Base-by-base conservation (phyloP, 2,113 vertebrate genomes). In the Lophotis ruficrista region DNA sequence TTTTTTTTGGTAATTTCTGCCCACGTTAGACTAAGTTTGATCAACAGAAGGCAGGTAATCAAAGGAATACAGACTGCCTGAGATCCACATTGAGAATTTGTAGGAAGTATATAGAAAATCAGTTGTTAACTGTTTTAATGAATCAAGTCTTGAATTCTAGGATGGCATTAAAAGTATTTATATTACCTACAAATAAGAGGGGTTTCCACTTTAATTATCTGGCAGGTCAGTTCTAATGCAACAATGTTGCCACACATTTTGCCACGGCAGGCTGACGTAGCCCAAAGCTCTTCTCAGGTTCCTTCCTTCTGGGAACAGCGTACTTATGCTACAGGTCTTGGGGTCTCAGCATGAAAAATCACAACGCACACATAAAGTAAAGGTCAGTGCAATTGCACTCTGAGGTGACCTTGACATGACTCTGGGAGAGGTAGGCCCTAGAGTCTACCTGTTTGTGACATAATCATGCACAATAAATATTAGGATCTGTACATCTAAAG, bases 321-420 rank as follows among this genome's bases (percentile, higher is more conserved):
- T 12, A 71, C 6, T 50, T 53, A 45, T 2, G 11, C 48, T 65
- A 37, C 0, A 0, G 7, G 14, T 75, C 35, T 65, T 69, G 50
- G 10, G 37, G 35, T 38, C 27, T 80, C 41, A 77, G 54, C 2
- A 3, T 30, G 30, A 73, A 80, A 81, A 57, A 78, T 57, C 37
- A 48, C 50, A 89, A 47, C 10, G 14, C 7, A 16, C 12, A 22
- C 17, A 54, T 23, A 14, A 48, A 28, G 17, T 22, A 61, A 27
- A 83, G 25, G 12, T 47, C 53, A 64, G 14, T 9, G 37, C 15
- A 93, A 43, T 18, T 3, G 2, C 58, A 70, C 12, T 53, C 51
- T 54, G 54, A 78, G 58, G 28, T 75, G 60, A 65, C 51, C 8
- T 8, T 70, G 33, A 48, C 16, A 10, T 21, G n/a, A 54, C 33